These are phyloP conservation scores for Andrena marginata DNA, from an alignment of 2,888 invertebrate species.

Conservation along the genomic window DNA sequence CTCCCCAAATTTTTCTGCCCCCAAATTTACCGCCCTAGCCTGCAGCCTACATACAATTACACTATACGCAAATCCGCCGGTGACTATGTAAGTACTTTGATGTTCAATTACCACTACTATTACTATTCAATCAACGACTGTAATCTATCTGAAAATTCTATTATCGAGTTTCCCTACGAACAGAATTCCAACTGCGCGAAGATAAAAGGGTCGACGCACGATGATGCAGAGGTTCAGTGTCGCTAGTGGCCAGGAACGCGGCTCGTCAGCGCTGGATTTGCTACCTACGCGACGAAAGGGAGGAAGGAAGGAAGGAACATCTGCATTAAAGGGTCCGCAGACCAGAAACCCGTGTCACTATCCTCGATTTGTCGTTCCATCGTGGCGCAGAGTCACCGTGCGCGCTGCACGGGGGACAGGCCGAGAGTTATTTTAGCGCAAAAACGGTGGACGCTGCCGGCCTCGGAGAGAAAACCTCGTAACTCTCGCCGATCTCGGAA, in stretches of 20 bases:
- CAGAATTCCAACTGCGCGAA: too few species aligned
- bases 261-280: slow-evolving; percentile 31
- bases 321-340: slow-evolving; percentile 47
- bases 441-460: slow-evolving; percentile 71
- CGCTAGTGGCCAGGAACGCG: not conserved
- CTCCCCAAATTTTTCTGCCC: too few species aligned
- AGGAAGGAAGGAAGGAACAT: slow-evolving; percentile 22
- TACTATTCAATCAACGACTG: too few species aligned
- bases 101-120: too few species aligned
- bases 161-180: too few species aligned
- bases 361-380: slow-evolving; percentile 67
- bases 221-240: slow-evolving; percentile 2
- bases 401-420: slow-evolving; percentile 56
- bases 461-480: slow-evolving; percentile 74
- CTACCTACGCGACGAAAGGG: not conserved
- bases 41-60: too few species aligned
- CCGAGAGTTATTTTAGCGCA: slow-evolving; percentile 75
- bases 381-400: slow-evolving; percentile 48
- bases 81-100: too few species aligned
- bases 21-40: too few species aligned
- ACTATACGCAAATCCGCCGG: too few species aligned
- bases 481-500: slow-evolving; percentile 76
- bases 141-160: too few species aligned
- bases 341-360: slow-evolving; percentile 38
- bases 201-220: too few species aligned